Conservation (phyloP, 2,113 vertebrate genomes). For the Thryonomys swinderianus region DNA sequence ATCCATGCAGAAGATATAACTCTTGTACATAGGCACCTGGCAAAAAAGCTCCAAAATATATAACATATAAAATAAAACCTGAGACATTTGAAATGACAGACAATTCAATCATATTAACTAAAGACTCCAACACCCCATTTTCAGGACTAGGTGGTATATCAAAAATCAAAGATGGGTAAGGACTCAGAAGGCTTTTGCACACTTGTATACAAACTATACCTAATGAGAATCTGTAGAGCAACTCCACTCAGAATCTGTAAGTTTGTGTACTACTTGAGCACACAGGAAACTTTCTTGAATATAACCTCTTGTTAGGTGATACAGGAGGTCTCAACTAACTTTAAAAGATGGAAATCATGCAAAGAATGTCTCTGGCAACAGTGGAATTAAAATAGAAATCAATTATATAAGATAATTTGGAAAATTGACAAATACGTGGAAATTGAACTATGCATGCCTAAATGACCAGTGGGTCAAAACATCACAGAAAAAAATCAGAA, state of each 20-base stretch:
- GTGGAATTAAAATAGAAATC: not conserved
- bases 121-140: not conserved
- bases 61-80: not conserved
- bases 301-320: too few species aligned
- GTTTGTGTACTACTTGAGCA: not conserved
- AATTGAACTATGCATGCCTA: not conserved
- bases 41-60: not conserved
- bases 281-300: not conserved
- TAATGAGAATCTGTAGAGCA: fast-evolving
- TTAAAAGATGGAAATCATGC: not conserved
- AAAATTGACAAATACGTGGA: not conserved
- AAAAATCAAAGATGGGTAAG: not conserved
- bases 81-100: not conserved
- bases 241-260: not conserved
- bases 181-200: too few species aligned
- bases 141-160: fast-evolving
- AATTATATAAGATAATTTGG: not conserved
- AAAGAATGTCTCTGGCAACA: not conserved
- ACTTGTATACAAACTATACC: not conserved
- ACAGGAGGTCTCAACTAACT: not conserved
- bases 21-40: not conserved
- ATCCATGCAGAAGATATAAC: not conserved
- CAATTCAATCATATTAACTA: not conserved
- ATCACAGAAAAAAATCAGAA: too few species aligned
- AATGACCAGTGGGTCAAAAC: too few species aligned